Conservation (phyloP, 2,797 vertebrate species). For the Setipinna tenuifilis region DNA sequence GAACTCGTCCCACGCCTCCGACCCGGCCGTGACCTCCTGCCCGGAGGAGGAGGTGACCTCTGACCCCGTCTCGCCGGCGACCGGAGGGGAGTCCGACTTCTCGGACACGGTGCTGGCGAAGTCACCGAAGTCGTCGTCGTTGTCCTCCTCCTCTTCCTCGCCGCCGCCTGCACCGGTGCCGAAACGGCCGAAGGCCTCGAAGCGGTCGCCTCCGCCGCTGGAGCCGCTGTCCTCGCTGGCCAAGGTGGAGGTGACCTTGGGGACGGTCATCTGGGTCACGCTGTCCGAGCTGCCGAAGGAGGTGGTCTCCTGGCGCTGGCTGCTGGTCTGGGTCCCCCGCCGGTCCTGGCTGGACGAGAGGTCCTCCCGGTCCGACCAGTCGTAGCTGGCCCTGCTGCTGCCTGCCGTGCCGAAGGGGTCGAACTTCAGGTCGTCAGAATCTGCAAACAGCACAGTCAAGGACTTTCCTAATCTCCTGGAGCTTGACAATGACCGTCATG, state of each 20-base stretch:
- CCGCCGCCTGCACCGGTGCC: constrained; percentile 63
- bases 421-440: constrained; percentile 91
- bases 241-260: constrained; percentile 78
- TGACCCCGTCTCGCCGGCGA: constrained; percentile 43
- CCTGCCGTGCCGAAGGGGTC: constrained; percentile 86
- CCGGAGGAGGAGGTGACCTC: constrained; percentile 69
- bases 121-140: constrained; percentile 81
- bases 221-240: constrained; percentile 72
- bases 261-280: constrained; percentile 78
- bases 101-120: constrained; percentile 78
- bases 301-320: constrained; percentile 82
- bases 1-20: constrained; percentile 84
- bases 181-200: constrained; percentile 82
- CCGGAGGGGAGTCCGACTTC: constrained; percentile 69
- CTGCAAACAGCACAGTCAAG: constrained; percentile 82
- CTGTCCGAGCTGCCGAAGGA: constrained; percentile 88
- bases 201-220: constrained; percentile 71
- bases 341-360: constrained; percentile 70
- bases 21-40: neutral
- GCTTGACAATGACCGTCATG: neutral
- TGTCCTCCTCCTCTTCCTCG: constrained; percentile 55
- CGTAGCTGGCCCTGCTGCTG: constrained; percentile 81
- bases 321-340: constrained; percentile 67
- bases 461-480: constrained; percentile 36
- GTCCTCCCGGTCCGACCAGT: constrained; percentile 91